Conservation (phyloP, 2,888 invertebrate genomes). For the Leptopilina myrica region DNA sequence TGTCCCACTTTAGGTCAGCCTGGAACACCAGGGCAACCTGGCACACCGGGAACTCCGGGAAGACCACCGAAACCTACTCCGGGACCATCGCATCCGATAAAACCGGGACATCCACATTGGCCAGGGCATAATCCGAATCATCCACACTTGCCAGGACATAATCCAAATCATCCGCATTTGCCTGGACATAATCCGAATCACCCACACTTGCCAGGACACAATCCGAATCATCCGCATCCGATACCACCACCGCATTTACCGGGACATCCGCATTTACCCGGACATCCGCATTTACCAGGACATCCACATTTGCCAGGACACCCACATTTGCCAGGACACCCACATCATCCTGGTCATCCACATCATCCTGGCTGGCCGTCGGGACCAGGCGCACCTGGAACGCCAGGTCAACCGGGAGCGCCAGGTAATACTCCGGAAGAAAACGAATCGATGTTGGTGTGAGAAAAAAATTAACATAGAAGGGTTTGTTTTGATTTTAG, state of each 20-base stretch:
- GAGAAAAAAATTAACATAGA: too few species aligned
- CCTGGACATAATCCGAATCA: background rate
- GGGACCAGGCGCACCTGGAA: conserved; percentile 48
- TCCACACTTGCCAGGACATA: background rate
- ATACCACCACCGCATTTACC: conserved; percentile 27
- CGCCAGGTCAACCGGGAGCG: conserved; percentile 19
- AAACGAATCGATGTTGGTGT: too few species aligned
- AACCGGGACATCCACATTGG: conserved; percentile 7
- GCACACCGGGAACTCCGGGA: conserved; percentile 66
- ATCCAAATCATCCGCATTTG: background rate
- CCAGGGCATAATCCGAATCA: conserved; percentile 42
- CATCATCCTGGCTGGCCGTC: conserved; percentile 28
- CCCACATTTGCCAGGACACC: too few species aligned
- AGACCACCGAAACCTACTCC: conserved; percentile 64
- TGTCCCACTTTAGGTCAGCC: conserved; percentile 61
- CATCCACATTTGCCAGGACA: conserved; percentile 35
- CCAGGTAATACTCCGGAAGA: conserved; percentile 30
- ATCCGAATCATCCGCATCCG: conserved; percentile 2
- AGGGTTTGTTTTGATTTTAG: too few species aligned
- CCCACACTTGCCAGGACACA: conserved; percentile 8
- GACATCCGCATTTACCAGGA: conserved; percentile 21
- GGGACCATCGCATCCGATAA: conserved; percentile 60
- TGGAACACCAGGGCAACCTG: conserved; percentile 66
- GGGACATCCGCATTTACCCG: background rate
- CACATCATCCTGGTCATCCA: conserved; percentile 32